Conservation (phyloP, 2,888 invertebrate species). For the Drosophila recens region DNA sequence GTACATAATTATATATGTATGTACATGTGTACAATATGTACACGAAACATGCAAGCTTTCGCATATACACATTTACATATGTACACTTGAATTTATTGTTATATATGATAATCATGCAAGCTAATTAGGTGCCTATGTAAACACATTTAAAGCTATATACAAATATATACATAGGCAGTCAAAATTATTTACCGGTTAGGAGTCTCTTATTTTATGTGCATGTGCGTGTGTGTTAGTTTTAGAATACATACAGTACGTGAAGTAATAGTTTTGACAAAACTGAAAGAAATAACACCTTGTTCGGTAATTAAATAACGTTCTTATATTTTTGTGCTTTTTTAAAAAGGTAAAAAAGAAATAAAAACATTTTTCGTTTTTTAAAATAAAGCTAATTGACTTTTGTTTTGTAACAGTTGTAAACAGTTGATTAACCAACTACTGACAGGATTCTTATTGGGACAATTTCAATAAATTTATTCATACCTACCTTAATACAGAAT, state of each 20-base stretch:
- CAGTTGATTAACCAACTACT: no score
- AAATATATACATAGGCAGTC: background rate
- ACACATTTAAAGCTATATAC: background rate
- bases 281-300: background rate
- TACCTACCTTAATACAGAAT: no score
- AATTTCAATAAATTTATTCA: no score
- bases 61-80: background rate
- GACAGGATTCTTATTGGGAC: no score
- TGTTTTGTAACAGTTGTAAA: no score
- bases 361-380: no score
- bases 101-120: slow-evolving; percentile 5
- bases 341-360: no score
- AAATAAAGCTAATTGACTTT: no score
- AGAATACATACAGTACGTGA: background rate
- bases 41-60: background rate
- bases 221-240: background rate
- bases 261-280: background rate
- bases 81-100: slow-evolving; percentile 2
- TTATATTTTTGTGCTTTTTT: no score
- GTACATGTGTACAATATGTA: slow-evolving; percentile 2
- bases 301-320: no score
- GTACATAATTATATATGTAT: background rate
- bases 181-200: slow-evolving; percentile 16
- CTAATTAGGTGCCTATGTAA: slow-evolving; percentile 4
- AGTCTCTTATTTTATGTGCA: background rate